Percentiles rank a stretch among this genome's conserved stretches.
These are phyloP conservation scores for Pollenia amentaria DNA, from an alignment of 2,888 invertebrate genomes.

Conservation along the genomic window DNA sequence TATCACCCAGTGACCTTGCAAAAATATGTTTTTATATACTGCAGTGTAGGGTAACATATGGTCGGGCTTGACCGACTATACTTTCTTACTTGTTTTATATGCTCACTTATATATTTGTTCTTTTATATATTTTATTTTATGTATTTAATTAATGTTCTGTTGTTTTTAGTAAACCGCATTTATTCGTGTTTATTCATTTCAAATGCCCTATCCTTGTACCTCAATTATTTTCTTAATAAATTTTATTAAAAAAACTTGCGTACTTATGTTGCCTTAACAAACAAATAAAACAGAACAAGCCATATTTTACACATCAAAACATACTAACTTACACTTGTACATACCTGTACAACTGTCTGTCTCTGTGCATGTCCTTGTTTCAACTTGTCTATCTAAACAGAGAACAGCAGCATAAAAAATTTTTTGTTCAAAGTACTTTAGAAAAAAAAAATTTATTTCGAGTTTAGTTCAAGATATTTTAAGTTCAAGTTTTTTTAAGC, in stretches of 20 bases:
- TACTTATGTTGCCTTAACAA: no score
- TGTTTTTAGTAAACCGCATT: neutral
- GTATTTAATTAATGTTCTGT: neutral
- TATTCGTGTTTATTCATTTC: no score
- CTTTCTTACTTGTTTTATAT: no score
- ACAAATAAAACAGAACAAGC: neutral
- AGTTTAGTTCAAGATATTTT: neutral
- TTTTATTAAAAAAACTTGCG: slow-evolving; percentile 13
- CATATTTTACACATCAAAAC: neutral
- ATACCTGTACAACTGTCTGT: neutral
- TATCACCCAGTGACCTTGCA: no score
- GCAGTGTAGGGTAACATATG: no score
- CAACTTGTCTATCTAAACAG: neutral
- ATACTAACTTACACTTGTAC: neutral
- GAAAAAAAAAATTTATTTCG: neutral
- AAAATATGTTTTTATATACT: no score
- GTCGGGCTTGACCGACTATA: no score
- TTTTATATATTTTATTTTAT: neutral
- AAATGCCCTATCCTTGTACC: neutral
- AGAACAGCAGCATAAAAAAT: neutral
- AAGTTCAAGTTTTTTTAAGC: neutral
- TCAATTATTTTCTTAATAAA: slow-evolving; percentile 10
- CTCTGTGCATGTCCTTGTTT: neutral
- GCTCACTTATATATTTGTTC: no score
- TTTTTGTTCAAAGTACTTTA: neutral